Evolutionary conservation across 2,797 vertebrate genomes (phyloP), one percentile per base, ranked within the genome.

Genomic region (Tapera naevia): DNA sequence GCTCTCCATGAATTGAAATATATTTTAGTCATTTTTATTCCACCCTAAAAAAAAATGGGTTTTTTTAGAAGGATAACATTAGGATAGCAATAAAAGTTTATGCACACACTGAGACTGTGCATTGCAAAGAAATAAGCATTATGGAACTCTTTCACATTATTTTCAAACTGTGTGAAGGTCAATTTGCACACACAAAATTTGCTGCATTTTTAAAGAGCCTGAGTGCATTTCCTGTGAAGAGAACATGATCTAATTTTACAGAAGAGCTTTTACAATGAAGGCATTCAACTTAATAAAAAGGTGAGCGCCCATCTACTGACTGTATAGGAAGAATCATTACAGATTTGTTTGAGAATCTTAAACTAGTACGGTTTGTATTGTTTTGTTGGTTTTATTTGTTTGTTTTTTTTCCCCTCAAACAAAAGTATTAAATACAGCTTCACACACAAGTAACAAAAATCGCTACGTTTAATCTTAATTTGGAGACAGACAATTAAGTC

Each of bases 21-120:
- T 3, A 30, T 58, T n/a, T 43, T 71, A 14, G 8, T 28, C 0
- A 14, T 51, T 1, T 61, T 58, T 66, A 57, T 62, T 53, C 1
- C 1, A 17, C 35, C 7, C 11, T 45, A 7, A 27, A 67, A 46
- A 67, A 28, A n/a, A n/a, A n/a, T n/a, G n/a, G n/a, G 13, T 17
- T 2, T 3, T 17, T 16, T 7, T 65, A 67, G 27, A 66, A 66
- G 3, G 9, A 22, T 33, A 61, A 69, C 3, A 73, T 69, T 65
- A 64, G 2, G 1, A 6, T 45, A 37, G 11, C 8, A n/a, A 16
- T 14, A 72, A 72, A 73, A 57, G 7, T 8, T 60, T 84, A 3
- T 37, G 10, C 37, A 41, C 2, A 11, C 7, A 18, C 5, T 27
- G 17, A 51, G 7, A 37, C 2, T 67, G 6, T 54, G 8, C 22